Percentiles rank a stretch among this genome's conserved stretches.
These are phyloP conservation scores for Luscinia luscinia DNA, from an alignment of 2,797 vertebrate genomes.

Conservation along the genomic window DNA sequence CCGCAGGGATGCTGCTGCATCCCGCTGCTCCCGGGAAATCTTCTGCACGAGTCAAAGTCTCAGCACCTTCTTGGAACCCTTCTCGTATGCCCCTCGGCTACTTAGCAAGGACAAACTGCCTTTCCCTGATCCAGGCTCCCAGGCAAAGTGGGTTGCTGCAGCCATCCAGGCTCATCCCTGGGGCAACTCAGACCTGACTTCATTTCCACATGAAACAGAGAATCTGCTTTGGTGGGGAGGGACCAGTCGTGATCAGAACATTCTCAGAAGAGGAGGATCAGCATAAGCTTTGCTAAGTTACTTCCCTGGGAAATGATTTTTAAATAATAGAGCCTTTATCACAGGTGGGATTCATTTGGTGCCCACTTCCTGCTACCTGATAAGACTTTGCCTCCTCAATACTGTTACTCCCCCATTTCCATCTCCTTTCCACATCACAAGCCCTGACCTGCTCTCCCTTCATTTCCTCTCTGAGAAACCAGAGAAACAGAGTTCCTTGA, in stretches of 20 bases:
- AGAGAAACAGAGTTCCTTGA: background rate
- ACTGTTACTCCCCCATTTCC: background rate
- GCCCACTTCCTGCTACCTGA: background rate
- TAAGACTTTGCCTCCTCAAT: background rate
- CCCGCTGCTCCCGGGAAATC: background rate
- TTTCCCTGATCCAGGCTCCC: background rate
- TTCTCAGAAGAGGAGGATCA: background rate
- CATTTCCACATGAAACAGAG: background rate
- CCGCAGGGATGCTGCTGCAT: background rate
- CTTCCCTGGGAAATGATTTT: background rate
- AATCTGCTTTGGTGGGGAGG: background rate
- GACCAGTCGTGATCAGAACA: conserved; percentile 8
- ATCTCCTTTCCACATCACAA: background rate
- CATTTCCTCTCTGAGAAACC: background rate
- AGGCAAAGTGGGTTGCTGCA: background rate
- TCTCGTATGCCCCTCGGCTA: background rate
- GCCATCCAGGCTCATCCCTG: background rate
- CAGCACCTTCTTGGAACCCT: background rate
- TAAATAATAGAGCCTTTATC: background rate
- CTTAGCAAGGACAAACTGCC: background rate
- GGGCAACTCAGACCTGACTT: background rate
- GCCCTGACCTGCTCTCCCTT: background rate
- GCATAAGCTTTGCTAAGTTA: background rate
- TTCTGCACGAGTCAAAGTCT: background rate
- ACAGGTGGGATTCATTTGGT: background rate